These are phyloP conservation scores for Chrysodeixis includens DNA, from an alignment of 2,888 invertebrate species.

Conservation along the genomic window DNA sequence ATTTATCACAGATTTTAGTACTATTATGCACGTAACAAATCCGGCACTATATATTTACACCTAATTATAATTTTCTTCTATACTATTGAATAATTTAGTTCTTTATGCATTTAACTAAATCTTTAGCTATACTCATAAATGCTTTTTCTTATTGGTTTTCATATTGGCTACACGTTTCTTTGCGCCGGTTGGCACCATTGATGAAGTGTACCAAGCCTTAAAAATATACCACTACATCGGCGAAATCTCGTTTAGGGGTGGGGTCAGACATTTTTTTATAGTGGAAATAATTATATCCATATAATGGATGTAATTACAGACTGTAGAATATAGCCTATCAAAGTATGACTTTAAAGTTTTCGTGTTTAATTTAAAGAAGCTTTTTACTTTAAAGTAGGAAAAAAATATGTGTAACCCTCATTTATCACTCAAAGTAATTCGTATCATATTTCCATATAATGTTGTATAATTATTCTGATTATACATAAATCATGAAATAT, in stretches of 20 bases:
- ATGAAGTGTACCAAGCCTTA: slow-evolving; percentile 36
- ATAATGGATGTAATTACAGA: too few species aligned
- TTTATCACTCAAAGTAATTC: too few species aligned
- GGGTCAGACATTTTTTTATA: neutral
- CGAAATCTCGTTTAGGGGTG: neutral
- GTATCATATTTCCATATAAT: too few species aligned
- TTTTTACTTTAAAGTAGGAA: too few species aligned
- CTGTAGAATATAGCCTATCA: too few species aligned
- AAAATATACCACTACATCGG: slow-evolving; percentile 28
- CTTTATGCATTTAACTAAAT: neutral
- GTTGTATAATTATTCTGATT: too few species aligned
- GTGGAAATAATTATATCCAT: neutral
- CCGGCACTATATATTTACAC: too few species aligned
- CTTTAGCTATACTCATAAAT: slow-evolving; percentile 65
- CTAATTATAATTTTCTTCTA: too few species aligned
- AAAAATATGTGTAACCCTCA: too few species aligned
- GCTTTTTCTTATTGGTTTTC: slow-evolving; percentile 45
- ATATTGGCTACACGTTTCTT: slow-evolving; percentile 63
- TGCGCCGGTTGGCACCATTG: slow-evolving; percentile 56
- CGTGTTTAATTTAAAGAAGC: too few species aligned
- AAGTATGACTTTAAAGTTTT: too few species aligned
- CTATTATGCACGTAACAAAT: neutral
- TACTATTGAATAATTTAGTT: neutral
- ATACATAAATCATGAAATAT: too few species aligned
- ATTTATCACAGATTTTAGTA: neutral